Conservation (phyloP, 2,888 invertebrate species). For the Glaucopsyche alexis region DNA sequence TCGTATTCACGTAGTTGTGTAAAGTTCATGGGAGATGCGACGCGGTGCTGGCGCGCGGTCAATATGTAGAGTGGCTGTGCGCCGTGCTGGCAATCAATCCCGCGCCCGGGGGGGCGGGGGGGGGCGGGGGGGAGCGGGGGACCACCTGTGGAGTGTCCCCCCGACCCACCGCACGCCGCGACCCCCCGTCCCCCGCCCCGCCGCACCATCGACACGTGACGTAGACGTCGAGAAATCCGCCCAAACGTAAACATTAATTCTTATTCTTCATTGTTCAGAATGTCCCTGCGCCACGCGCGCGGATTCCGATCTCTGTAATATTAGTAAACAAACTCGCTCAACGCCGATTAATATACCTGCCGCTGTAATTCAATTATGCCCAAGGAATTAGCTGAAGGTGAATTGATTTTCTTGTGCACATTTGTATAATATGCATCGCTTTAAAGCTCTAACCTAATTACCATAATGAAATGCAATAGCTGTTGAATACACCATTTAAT, state of each 20-base stretch:
- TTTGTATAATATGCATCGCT: slow-evolving; percentile 29
- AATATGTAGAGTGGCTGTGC: slow-evolving; percentile 78
- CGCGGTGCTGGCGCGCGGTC: slow-evolving; percentile 74
- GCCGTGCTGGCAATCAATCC: slow-evolving; percentile 76
- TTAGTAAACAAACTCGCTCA: slow-evolving; percentile 72
- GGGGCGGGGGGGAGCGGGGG: slow-evolving; percentile 50
- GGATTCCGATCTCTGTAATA: slow-evolving; percentile 66
- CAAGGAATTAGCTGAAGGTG: slow-evolving; percentile 54
- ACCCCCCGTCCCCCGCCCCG: slow-evolving; percentile 46
- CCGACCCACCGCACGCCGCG: slow-evolving; percentile 47
- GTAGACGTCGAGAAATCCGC: slow-evolving; percentile 75
- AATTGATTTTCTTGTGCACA: slow-evolving; percentile 40
- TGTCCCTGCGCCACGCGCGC: slow-evolving; percentile 70
- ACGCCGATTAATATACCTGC: slow-evolving; percentile 41
- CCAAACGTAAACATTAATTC: slow-evolving; percentile 80
- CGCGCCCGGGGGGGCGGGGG: slow-evolving; percentile 54
- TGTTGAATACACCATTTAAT: not conserved
- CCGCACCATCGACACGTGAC: slow-evolving; percentile 68
- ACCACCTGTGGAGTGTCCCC: slow-evolving; percentile 68
- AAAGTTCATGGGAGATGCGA: slow-evolving; percentile 65
- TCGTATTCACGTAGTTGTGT: slow-evolving; percentile 55
- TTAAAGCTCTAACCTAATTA: slow-evolving; percentile 25
- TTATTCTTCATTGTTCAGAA: slow-evolving; percentile 77
- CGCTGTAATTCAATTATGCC: slow-evolving; percentile 63
- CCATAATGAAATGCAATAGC: not conserved